These are phyloP conservation scores for Seira ritae DNA, from an alignment of 2,888 invertebrate species.

Conservation along the genomic window DNA sequence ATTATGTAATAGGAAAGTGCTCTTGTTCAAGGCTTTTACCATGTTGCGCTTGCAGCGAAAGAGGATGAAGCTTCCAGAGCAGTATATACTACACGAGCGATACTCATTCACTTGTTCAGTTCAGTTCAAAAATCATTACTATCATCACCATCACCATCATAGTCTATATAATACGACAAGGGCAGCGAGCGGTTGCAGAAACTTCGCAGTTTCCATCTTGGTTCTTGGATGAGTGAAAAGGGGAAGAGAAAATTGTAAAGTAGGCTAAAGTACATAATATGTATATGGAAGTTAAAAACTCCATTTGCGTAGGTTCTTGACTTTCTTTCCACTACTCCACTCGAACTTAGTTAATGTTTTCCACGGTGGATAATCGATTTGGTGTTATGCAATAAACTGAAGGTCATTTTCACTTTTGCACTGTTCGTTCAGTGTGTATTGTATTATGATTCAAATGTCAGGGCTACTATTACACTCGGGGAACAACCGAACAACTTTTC, in stretches of 20 bases:
- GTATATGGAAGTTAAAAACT: no score
- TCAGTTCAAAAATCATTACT: no score
- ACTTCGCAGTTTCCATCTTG: no score
- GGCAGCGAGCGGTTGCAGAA: no score
- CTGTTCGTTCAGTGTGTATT: no score
- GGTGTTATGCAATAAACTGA: conserved; percentile 51
- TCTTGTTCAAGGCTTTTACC: conserved; percentile 4
- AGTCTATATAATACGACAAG: conserved; percentile 32
- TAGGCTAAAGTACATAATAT: no score
- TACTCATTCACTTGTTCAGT: no score
- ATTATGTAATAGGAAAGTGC: not conserved
- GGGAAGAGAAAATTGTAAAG: no score
- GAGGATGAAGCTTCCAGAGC: not conserved
- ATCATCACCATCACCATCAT: not conserved
- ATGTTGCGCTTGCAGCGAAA: not conserved
- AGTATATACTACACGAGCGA: not conserved
- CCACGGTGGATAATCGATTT: conserved; percentile 50
- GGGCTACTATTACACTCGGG: conserved; percentile 8
- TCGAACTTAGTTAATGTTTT: not conserved
- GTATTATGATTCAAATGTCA: conserved; percentile 51
- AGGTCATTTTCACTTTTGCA: conserved; percentile 43
- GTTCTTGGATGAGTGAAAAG: no score
- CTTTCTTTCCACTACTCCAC: not conserved
- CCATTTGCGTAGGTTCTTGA: no score
- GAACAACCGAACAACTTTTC: not conserved